Percentiles rank a stretch among this genome's conserved stretches.
phyloP scores from a whole-genome alignment of 2,888 invertebrate species.

The Nemapogon koenigi region DNA sequence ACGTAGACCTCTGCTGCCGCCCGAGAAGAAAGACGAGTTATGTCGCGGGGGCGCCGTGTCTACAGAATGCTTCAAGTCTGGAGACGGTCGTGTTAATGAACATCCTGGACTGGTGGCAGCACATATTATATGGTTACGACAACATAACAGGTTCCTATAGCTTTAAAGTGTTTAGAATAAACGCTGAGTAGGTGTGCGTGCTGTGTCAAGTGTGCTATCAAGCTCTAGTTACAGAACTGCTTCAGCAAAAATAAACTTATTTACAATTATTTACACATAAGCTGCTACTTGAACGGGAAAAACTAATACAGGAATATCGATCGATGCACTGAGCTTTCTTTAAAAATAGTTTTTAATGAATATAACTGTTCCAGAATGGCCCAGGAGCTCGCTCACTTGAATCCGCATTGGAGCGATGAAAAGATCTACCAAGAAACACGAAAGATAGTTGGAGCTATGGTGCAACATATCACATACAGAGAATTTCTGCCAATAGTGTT shows the following conservation, averaged over 20 bases:
- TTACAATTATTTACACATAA: no score
- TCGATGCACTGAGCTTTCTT: no score
- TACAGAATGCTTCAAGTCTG: slow-evolving; percentile 78
- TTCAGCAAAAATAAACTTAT: no score
- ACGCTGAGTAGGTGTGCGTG: no score
- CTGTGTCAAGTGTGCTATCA: no score
- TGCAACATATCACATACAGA: slow-evolving; percentile 84
- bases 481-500: slow-evolving; percentile 84
- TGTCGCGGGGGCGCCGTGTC: slow-evolving; percentile 76
- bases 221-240: no score
- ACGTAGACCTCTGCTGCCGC: slow-evolving; percentile 64
- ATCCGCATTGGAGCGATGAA: slow-evolving; percentile 90
- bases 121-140: slow-evolving; percentile 77
- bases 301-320: no score
- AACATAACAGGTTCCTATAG: slow-evolving; percentile 67
- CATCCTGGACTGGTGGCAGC: slow-evolving; percentile 80
- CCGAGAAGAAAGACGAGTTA: slow-evolving; percentile 67
- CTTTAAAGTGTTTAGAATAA: no score
- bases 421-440: slow-evolving; percentile 85
- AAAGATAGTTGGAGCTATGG: slow-evolving; percentile 79
- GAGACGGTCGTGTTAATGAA: slow-evolving; percentile 80
- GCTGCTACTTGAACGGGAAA: no score
- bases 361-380: slow-evolving; percentile 72
- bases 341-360: no score
- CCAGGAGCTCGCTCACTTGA: slow-evolving; percentile 71